These are phyloP conservation scores for Chymomyza amoena DNA, from an alignment of 2,888 invertebrate genomes.

Conservation along the genomic window DNA sequence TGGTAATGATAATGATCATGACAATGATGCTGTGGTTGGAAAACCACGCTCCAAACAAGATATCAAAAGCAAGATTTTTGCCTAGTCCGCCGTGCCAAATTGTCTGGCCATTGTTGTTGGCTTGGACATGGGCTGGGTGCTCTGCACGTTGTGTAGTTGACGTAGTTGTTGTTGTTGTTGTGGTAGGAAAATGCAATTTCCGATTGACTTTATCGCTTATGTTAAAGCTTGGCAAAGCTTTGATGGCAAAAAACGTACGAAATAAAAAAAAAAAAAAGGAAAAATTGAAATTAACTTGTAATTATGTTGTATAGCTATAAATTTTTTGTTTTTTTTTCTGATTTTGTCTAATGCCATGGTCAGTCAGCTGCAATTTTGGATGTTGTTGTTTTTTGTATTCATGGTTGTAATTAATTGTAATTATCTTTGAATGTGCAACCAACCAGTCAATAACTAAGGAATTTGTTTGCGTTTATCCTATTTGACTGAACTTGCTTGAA, in stretches of 20 bases:
- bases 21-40: neutral
- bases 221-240: neutral
- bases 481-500: neutral
- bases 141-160: neutral
- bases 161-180: neutral
- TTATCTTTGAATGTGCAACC: slow-evolving; percentile 3
- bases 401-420: neutral
- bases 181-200: neutral
- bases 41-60: neutral
- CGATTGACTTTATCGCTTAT: slow-evolving; percentile 1
- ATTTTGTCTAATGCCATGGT: slow-evolving; percentile 1
- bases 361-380: neutral
- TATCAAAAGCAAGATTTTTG: neutral
- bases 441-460: neutral
- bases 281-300: neutral
- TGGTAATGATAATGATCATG: neutral
- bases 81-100: neutral
- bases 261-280: neutral
- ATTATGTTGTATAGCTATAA: neutral
- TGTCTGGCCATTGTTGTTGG: neutral
- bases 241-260: neutral
- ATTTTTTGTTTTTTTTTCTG: neutral
- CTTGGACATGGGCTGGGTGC: neutral
- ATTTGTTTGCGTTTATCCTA: neutral
- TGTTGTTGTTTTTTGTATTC: neutral